Conservation (phyloP, 2,888 invertebrate species). For the Epinotia ramella region DNA sequence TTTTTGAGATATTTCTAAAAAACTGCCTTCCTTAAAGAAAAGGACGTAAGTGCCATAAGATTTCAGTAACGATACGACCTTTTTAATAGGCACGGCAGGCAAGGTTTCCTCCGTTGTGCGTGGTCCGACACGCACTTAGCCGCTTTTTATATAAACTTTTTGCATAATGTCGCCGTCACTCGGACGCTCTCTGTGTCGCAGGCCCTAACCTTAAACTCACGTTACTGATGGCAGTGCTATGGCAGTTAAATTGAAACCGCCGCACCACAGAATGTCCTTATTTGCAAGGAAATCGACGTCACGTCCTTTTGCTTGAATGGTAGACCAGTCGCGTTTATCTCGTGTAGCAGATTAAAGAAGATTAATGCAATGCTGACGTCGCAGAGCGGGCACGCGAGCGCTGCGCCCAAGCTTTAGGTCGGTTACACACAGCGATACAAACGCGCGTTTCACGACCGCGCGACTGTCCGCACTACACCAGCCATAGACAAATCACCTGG, state of each 20-base stretch:
- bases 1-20: no score
- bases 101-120: no score
- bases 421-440: no score
- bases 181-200: not conserved
- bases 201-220: not conserved
- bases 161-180: not conserved
- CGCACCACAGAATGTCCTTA: conserved; percentile 44
- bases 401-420: conserved; percentile 49
- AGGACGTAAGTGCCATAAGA: no score
- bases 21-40: no score
- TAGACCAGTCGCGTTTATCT: conserved; percentile 54
- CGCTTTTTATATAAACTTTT: no score
- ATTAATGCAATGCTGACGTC: conserved; percentile 58
- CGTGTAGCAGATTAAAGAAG: conserved; percentile 58
- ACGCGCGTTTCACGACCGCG: no score
- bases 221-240: conserved; percentile 48
- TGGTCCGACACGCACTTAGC: no score
- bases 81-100: no score
- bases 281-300: not conserved
- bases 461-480: no score
- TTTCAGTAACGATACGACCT: no score
- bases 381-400: conserved; percentile 55
- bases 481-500: no score
- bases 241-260: conserved; percentile 59
- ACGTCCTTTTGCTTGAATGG: not conserved